phyloP scores from a whole-genome alignment of 2,888 invertebrate genomes.

The Megaustenia siamemsis region DNA sequence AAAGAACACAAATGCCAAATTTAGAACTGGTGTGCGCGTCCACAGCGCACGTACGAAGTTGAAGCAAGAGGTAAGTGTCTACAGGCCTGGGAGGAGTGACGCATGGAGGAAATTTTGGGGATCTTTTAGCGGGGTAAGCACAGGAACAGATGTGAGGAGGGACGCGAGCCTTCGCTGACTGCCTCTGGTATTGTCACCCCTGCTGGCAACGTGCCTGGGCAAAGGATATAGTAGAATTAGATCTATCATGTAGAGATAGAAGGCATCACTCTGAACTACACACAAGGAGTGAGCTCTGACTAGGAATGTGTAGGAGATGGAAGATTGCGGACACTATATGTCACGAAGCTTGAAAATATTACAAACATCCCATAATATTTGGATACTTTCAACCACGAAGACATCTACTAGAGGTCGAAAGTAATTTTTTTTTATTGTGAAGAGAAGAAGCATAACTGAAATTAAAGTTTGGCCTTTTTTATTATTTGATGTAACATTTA shows the following conservation, averaged over 20 bases:
- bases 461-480: too few relatives aligned
- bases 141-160: slow-evolving; percentile 18
- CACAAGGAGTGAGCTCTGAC: neutral
- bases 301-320: neutral
- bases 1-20: slow-evolving; percentile 53
- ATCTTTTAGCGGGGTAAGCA: slow-evolving; percentile 27
- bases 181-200: slow-evolving; percentile 42
- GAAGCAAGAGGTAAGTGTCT: slow-evolving; percentile 46
- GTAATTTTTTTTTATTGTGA: too few relatives aligned
- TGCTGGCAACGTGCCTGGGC: slow-evolving; percentile 39
- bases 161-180: slow-evolving; percentile 26
- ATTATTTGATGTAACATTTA: too few relatives aligned
- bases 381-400: too few relatives aligned
- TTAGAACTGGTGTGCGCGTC: slow-evolving; percentile 52
- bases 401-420: too few relatives aligned
- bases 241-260: slow-evolving; percentile 21
- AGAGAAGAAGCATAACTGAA: too few relatives aligned
- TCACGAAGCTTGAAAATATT: neutral
- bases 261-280: neutral
- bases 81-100: slow-evolving; percentile 26
- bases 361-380: neutral
- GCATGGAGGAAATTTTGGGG: slow-evolving; percentile 28
- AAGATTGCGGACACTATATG: neutral
- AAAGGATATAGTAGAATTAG: slow-evolving; percentile 9
- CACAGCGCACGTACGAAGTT: slow-evolving; percentile 47